Conservation (phyloP, 2,113 vertebrate species). For the human (Homo sapiens) region DNA sequence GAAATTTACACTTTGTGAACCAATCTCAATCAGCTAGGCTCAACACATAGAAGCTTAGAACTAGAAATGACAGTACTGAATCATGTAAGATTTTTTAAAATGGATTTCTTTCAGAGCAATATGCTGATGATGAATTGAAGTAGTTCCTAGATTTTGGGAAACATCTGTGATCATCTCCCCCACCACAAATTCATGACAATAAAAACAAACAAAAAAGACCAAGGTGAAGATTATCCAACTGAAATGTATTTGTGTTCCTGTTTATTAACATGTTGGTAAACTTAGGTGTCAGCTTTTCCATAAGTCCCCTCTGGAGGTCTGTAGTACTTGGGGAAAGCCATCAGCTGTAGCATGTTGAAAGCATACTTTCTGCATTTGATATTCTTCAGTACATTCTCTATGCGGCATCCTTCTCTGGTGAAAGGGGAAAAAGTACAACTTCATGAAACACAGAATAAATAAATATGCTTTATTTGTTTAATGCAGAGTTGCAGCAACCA, state of each 20-base stretch:
- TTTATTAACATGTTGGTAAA: slow-evolving; percentile 77
- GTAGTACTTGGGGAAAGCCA: slow-evolving; percentile 98
- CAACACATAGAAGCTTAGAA: not conserved
- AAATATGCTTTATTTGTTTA: slow-evolving; percentile 92
- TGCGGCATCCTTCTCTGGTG: slow-evolving; percentile 99
- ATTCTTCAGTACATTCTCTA: slow-evolving; percentile 99
- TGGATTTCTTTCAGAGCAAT: slow-evolving; percentile 14
- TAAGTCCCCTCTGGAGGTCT: slow-evolving; percentile 98
- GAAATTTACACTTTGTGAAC: not conserved
- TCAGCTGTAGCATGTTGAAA: slow-evolving; percentile 99
- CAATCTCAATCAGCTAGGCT: not conserved
- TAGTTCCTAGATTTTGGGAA: slow-evolving; percentile 58
- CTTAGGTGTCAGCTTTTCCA: slow-evolving; percentile 96
- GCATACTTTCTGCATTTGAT: slow-evolving; percentile 98
- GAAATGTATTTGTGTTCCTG: slow-evolving; percentile 73
- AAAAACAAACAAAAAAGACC: slow-evolving; percentile 43
- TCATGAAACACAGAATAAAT: slow-evolving; percentile 89
- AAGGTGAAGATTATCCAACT: slow-evolving; percentile 65
- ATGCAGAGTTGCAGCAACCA: slow-evolving; percentile 89
- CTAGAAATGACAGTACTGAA: not conserved
- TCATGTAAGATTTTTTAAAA: not conserved
- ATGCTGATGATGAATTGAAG: slow-evolving; percentile 18
- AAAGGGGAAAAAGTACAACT: slow-evolving; percentile 89
- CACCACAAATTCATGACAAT: not conserved
- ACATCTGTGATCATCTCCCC: slow-evolving; percentile 19